These are phyloP conservation scores for Gouania willdenowi DNA, from an alignment of 2,797 vertebrate species.

Conservation along the genomic window DNA sequence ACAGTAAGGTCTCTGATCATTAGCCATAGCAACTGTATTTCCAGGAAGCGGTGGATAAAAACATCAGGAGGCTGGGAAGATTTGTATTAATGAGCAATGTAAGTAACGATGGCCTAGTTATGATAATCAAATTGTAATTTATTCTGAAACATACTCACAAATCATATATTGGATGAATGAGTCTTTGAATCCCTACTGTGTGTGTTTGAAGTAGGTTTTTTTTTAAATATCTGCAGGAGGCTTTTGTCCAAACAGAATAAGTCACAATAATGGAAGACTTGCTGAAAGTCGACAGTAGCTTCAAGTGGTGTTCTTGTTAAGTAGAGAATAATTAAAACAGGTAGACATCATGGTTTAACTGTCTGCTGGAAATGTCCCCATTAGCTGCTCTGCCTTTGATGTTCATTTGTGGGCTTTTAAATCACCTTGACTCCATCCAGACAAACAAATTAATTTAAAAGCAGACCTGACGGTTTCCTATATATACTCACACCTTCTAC, in stretches of 20 bases:
- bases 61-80: too few relatives aligned
- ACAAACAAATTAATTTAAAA: conserved; percentile 63
- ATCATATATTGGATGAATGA: neutral
- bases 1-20: too few relatives aligned
- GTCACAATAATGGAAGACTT: conserved; percentile 16
- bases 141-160: conserved; percentile 1
- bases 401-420: conserved; percentile 57
- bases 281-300: conserved; percentile 20
- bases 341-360: conserved; percentile 20
- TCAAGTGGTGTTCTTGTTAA: conserved; percentile 13
- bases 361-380: conserved; percentile 16
- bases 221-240: too few relatives aligned
- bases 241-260: too few relatives aligned
- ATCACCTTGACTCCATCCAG: conserved; percentile 51
- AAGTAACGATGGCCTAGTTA: neutral
- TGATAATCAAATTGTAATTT: conserved; percentile 7
- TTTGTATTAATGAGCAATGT: neutral
- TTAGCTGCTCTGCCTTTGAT: conserved; percentile 60
- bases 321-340: conserved; percentile 31
- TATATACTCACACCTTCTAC: conserved; percentile 19
- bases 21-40: too few relatives aligned
- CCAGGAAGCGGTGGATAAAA: too few relatives aligned
- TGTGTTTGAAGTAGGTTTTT: too few relatives aligned
- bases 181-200: too few relatives aligned
- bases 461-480: conserved; percentile 18